Evolutionary conservation across 2,797 vertebrate genomes (phyloP).

Genomic region (Pangasius sanitwongsei): DNA sequence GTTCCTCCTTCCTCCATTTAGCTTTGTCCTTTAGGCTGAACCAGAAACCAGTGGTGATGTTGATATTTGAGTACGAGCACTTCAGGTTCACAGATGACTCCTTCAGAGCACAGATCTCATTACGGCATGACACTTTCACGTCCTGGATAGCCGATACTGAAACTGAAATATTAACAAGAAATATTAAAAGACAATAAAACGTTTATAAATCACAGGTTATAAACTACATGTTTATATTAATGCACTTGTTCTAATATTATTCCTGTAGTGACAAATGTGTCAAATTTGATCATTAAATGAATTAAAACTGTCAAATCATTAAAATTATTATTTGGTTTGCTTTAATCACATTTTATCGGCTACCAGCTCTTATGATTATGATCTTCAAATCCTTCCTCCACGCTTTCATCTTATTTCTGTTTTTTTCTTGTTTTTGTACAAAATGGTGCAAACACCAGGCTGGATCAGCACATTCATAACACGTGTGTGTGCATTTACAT

Average conservation of each 20-base stretch:
- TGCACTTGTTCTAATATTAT: not conserved
- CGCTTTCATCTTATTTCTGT: too few species aligned
- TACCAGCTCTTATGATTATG: not conserved
- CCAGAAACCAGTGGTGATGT: constrained; percentile 34
- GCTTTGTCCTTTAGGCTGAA: constrained; percentile 33
- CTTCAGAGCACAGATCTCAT: constrained; percentile 36
- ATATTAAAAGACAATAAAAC: not conserved
- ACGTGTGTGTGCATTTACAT: too few species aligned
- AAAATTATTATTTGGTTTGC: too few species aligned
- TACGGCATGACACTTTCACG: not conserved
- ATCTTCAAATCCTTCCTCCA: too few species aligned
- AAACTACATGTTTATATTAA: not conserved
- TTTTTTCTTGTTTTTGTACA: too few species aligned
- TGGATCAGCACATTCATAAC: too few species aligned
- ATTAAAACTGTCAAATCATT: too few species aligned
- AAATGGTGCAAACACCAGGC: too few species aligned
- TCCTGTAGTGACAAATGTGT: too few species aligned
- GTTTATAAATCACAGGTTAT: not conserved
- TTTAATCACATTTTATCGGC: not conserved
- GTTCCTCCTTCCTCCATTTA: constrained; percentile 40
- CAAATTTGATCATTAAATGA: too few species aligned
- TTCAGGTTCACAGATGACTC: constrained; percentile 19
- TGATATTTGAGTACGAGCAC: constrained; percentile 17
- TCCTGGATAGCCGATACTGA: not conserved
- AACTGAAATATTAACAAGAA: not conserved